Evolutionary conservation across 2,888 invertebrate genomes (phyloP).

Genomic region (Eurytoma californica): DNA sequence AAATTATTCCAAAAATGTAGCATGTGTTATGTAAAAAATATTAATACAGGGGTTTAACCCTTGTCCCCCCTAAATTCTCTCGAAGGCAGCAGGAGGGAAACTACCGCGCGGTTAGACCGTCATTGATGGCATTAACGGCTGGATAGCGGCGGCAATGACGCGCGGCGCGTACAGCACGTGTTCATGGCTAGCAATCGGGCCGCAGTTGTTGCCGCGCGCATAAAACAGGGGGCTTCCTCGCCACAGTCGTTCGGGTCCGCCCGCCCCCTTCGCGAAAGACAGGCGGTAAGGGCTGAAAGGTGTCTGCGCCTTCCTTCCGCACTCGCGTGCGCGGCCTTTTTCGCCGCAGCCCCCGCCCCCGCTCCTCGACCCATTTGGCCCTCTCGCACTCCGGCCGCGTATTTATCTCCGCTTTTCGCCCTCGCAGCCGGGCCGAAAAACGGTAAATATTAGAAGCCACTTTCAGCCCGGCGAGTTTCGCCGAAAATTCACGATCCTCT

Average conservation of each 20-base stretch:
- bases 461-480: slow-evolving; percentile 33
- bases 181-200: background rate
- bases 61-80: too few relatives aligned
- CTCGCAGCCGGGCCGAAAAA: slow-evolving; percentile 6
- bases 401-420: slow-evolving; percentile 27
- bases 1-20: too few relatives aligned
- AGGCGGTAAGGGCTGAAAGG: background rate
- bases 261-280: background rate
- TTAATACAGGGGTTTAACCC: too few relatives aligned
- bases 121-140: slow-evolving; percentile 49
- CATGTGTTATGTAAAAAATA: too few relatives aligned
- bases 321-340: background rate
- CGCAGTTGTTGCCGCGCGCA: too few relatives aligned
- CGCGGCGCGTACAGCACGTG: background rate
- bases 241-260: background rate
- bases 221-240: too few relatives aligned
- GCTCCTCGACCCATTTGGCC: background rate
- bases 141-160: slow-evolving; percentile 2
- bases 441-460: slow-evolving; percentile 51
- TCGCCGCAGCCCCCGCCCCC: background rate
- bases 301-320: background rate
- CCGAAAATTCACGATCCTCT: slow-evolving; percentile 36
- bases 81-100: too few relatives aligned
- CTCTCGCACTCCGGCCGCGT: slow-evolving; percentile 10
- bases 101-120: too few relatives aligned